Conservation (phyloP, 2,888 invertebrate genomes). For the Eristalis arbustorum region DNA sequence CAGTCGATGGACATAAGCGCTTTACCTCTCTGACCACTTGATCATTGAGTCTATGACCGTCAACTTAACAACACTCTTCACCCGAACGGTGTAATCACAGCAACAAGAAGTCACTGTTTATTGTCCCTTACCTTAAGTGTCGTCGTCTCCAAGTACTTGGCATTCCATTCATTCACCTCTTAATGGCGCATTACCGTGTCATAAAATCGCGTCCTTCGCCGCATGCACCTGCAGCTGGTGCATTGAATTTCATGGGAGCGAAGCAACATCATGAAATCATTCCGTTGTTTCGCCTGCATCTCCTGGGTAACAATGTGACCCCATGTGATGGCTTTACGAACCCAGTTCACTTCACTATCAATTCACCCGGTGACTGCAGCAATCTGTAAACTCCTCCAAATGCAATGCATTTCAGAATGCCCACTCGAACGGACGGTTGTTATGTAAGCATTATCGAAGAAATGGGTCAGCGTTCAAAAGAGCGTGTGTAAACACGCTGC, state of each 20-base stretch:
- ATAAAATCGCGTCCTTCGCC: background rate
- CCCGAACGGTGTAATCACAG: background rate
- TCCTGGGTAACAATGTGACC: background rate
- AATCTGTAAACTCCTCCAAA: conserved; percentile 6
- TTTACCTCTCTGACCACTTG: background rate
- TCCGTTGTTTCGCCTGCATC: background rate
- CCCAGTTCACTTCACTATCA: background rate
- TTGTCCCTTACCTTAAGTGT: background rate
- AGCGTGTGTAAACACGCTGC: background rate
- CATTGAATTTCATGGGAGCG: background rate
- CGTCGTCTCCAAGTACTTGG: background rate
- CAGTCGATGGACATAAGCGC: background rate
- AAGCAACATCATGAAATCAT: background rate
- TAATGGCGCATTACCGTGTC: background rate
- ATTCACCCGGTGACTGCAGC: background rate
- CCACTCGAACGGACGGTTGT: background rate
- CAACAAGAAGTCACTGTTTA: background rate
- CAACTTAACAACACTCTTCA: background rate
- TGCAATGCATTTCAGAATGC: background rate
- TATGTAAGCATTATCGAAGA: background rate
- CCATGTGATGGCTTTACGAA: background rate
- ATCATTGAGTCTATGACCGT: background rate
- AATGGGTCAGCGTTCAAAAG: conserved; percentile 5
- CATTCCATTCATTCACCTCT: background rate
- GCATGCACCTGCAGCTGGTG: background rate